phyloP scores from a whole-genome alignment of 2,113 vertebrate species.

The Cynoglossus semilaevis region DNA sequence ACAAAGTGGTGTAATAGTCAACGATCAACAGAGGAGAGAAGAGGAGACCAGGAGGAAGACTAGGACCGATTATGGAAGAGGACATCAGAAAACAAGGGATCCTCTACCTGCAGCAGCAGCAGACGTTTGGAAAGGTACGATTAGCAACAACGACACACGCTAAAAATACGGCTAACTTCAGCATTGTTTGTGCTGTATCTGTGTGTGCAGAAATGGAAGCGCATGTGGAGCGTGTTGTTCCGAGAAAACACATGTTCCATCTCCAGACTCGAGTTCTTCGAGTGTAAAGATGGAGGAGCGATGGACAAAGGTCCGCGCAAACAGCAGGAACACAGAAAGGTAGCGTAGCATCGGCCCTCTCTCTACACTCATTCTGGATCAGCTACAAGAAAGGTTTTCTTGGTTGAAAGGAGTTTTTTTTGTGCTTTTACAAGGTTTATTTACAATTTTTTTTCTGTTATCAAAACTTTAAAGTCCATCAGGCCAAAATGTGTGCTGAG shows the following conservation, averaged over 20 bases:
- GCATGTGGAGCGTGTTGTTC: conserved; percentile 80
- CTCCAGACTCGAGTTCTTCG: conserved; percentile 86
- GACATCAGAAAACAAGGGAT: conserved; percentile 74
- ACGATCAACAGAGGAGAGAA: background rate
- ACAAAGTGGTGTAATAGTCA: background rate
- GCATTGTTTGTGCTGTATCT: background rate
- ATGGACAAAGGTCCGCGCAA: conserved; percentile 70
- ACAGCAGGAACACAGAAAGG: conserved; percentile 79
- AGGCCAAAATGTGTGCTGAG: too few species aligned
- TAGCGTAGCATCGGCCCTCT: background rate
- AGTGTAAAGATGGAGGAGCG: conserved; percentile 72
- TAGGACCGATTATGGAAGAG: conserved; percentile 64
- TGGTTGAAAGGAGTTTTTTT: too few species aligned
- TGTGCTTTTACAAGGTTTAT: too few species aligned
- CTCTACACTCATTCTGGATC: background rate
- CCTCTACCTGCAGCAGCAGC: conserved; percentile 75
- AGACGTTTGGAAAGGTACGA: conserved; percentile 77
- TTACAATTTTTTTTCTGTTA: too few species aligned
- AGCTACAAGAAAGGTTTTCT: too few species aligned
- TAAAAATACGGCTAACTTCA: background rate
- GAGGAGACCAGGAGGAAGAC: conserved; percentile 1
- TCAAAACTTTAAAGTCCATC: too few species aligned
- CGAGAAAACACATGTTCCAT: conserved; percentile 77
- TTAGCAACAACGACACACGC: accelerated
- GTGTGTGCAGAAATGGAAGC: conserved; percentile 84